Evolutionary conservation across 2,888 invertebrate species (phyloP), one percentile per base, ranked within the genome.

Genomic region (Sicus ferrugineus): DNA sequence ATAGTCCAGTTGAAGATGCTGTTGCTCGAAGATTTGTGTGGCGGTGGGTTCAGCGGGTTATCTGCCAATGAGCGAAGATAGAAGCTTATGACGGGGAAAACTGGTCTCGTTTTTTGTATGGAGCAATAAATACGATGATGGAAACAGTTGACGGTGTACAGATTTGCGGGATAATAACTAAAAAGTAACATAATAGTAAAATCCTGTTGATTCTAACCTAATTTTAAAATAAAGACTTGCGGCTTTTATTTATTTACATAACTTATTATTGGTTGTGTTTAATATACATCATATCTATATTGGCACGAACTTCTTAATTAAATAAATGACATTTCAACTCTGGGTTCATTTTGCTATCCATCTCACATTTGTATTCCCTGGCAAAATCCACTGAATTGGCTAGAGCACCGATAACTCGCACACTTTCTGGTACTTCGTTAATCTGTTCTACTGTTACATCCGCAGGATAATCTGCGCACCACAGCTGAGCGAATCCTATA

Each of bases 301-400:
- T 38, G 16, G 16, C 30, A 58, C 61, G 62, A 54, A 67, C 54
- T 30, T 61, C 52, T 48, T n/a, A 38, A 21, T n/a, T 73, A 63
- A 83, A 74, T 77, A 83, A 62, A 83, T 72, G n/a, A 67, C 85
- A 83, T 72, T 84, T 83, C 65, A 78, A 77, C 65, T 75, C 77
- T 0, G 80, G 79, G 67, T 84, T 81, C 68, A 84, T 77, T 62
- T 77, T 78, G 50, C 75, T 77, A 26, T 76, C 78, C 14, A 72
- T 74, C 2, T 75, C 66, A 58, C 83, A 83, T 38, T 75, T 68
- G 63, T 77, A 83, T 66, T 78, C 79, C 2, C 77, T 73, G 1
- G 76, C 66, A 69, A 83, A 83, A n/a, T 79, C 77, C 21, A 77
- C 74, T 11, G 79, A 77, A 72, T 83, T 83, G 52, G 79, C 79